These are phyloP conservation scores for Sarcophaga carnaria DNA, from an alignment of 2,888 invertebrate species.

Conservation along the genomic window DNA sequence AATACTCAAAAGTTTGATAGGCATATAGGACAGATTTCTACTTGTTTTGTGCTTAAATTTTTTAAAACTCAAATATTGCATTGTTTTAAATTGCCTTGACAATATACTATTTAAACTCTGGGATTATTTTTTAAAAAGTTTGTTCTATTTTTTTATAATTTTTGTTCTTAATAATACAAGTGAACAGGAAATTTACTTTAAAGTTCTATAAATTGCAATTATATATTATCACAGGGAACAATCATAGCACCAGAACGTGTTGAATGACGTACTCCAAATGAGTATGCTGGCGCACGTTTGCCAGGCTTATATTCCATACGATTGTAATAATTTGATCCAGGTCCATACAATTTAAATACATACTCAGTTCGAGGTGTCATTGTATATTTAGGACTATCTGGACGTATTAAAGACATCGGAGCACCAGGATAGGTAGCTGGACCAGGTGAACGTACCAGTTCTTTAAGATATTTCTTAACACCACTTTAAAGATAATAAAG, in stretches of 20 bases:
- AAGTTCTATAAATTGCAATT: conserved; percentile 45
- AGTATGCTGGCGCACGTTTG: conserved; percentile 74
- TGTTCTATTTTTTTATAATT: conserved; percentile 4
- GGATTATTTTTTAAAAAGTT: neutral
- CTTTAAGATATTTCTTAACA: conserved; percentile 51
- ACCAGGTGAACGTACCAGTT: conserved; percentile 76
- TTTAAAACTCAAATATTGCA: neutral
- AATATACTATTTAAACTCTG: neutral
- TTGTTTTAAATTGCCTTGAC: neutral
- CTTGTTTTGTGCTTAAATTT: no score
- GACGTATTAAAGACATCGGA: conserved; percentile 72
- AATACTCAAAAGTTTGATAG: no score
- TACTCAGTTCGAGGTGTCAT: conserved; percentile 72
- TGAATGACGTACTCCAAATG: conserved; percentile 78
- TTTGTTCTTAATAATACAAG: conserved; percentile 27
- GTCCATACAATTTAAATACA: conserved; percentile 71
- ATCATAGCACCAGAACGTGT: conserved; percentile 79
- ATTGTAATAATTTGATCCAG: conserved; percentile 78
- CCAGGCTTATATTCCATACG: conserved; percentile 78
- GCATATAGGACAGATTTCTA: no score
- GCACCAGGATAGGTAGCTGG: conserved; percentile 78
- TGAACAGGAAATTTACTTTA: neutral
- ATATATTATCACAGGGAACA: conserved; percentile 80
- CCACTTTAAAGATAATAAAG: conserved; percentile 61
- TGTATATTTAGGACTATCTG: conserved; percentile 75